These are phyloP conservation scores for Pseudocheirus occidentalis DNA, from an alignment of 2,797 vertebrate genomes.

Conservation along the genomic window DNA sequence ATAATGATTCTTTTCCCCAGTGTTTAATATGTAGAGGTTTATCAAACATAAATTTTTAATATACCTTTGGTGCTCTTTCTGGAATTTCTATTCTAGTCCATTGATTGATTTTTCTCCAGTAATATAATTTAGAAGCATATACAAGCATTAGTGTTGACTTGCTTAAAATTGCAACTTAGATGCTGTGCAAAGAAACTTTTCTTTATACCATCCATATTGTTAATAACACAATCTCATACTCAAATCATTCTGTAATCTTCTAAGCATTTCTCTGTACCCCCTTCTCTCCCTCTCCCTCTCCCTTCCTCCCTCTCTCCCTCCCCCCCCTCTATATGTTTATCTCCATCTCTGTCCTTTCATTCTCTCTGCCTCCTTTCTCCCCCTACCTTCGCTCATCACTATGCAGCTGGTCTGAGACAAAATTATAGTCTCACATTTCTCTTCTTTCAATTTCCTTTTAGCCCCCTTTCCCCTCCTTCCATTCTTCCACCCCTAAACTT, in stretches of 20 bases:
- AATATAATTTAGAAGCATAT: not conserved
- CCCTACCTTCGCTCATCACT: not conserved
- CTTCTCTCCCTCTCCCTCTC: not conserved
- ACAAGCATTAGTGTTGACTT: not conserved
- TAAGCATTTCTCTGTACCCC: not conserved
- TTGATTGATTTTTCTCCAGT: not conserved
- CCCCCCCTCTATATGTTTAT: too few relatives aligned
- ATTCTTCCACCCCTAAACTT: not conserved
- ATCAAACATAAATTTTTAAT: not conserved
- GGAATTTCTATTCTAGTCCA: not conserved
- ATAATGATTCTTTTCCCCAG: not conserved
- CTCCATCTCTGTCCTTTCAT: too few relatives aligned
- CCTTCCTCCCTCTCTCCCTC: too few relatives aligned
- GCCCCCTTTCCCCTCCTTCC: not conserved
- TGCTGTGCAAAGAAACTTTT: not conserved
- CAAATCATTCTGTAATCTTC: not conserved
- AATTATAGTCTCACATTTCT: not conserved
- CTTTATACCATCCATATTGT: not conserved
- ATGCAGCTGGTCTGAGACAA: not conserved
- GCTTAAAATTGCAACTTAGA: not conserved
- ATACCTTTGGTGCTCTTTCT: not conserved
- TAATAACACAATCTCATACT: not conserved
- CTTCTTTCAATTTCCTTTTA: not conserved
- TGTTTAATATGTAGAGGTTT: not conserved
- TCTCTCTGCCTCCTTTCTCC: not conserved